Evolutionary conservation across 1,140 invertebrate genomes (phyloP).

Genomic region (Brachionus manjavacas): DNA sequence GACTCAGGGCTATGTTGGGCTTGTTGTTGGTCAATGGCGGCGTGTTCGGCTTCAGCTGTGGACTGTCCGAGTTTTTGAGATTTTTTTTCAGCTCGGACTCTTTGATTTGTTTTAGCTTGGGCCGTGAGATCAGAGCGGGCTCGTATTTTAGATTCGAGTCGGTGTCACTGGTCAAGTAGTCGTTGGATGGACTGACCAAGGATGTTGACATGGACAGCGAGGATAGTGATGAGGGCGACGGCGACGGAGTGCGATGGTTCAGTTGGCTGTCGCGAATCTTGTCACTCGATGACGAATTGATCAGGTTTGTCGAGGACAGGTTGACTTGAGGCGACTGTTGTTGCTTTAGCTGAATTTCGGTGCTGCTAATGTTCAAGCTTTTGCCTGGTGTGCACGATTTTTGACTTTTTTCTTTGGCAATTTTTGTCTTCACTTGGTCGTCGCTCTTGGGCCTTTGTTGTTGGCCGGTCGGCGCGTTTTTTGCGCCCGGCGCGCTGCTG

Average conservation of each 20-base stretch:
- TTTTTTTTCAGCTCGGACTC: constrained; percentile 12
- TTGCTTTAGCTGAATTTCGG: constrained; percentile 33
- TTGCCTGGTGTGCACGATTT: constrained; percentile 10
- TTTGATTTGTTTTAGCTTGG: not conserved
- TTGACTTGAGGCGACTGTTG: not conserved
- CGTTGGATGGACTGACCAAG: not conserved
- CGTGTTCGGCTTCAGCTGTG: not conserved
- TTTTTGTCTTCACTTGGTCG: not conserved
- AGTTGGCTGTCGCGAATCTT: not conserved
- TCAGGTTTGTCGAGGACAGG: not conserved
- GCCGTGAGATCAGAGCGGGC: not conserved
- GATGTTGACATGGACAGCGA: not conserved
- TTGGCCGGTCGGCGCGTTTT: not conserved
- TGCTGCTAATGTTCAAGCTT: not conserved
- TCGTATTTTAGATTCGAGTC: constrained; percentile 11
- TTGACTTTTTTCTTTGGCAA: not conserved
- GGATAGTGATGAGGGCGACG: not conserved
- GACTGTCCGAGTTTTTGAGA: not conserved
- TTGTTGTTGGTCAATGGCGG: not conserved
- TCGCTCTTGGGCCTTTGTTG: not conserved
- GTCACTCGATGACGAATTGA: constrained; percentile 7
- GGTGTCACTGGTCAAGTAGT: not conserved
- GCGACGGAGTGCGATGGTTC: not conserved
- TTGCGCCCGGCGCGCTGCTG: not conserved
- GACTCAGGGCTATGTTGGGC: not conserved